Evolutionary conservation across 2,888 invertebrate genomes (phyloP), one percentile per base, ranked within the genome.

Genomic region (Phyllotreta cruciferae): DNA sequence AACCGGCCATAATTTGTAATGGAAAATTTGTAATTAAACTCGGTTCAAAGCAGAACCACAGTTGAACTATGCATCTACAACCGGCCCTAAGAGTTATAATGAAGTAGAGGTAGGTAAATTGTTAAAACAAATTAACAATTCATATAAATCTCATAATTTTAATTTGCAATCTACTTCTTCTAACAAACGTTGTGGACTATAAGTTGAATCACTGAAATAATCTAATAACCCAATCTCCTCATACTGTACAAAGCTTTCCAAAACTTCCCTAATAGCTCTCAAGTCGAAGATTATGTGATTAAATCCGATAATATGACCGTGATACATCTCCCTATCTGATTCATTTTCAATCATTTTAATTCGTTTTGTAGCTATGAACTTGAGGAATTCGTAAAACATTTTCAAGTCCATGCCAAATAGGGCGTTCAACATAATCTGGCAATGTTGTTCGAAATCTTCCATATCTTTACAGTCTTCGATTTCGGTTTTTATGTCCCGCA

Each of bases 381-480:
- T 80, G 56, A 93, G 75, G 74, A 93, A 87, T 60, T 85, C 83
- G 54, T 87, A 83, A 82, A 93, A 93, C 68, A 86, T 85, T 70
- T 80, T 75, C 79, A 87, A 90, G 82, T 94, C 86, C 82, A 94
- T 88, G 53, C 94, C 94, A 83, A 89, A 90, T 14, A 88, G 85
- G 9, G 89, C 87, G 79, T 89, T 88, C 41, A 94, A 81, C 83
- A 95, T 88, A 1, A 89, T 76, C 82, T 97, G 96, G 78, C 94
- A 95, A 73, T 94, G 91, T 24, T 85, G 82, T 49, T 83, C 77
- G 87, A 91, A 96, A 65, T 87, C 85, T 3, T 88, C 87, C 85
- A 91, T 90, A 62, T 87, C 86, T 69, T 81, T 85, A 71, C 93
- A 92, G 77, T 96, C 93, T 34, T 84, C 81, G 62, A 97, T 92